Evolutionary conservation across 1,140 invertebrate genomes (phyloP).

Genomic region (Pachypeltis micranthus): DNA sequence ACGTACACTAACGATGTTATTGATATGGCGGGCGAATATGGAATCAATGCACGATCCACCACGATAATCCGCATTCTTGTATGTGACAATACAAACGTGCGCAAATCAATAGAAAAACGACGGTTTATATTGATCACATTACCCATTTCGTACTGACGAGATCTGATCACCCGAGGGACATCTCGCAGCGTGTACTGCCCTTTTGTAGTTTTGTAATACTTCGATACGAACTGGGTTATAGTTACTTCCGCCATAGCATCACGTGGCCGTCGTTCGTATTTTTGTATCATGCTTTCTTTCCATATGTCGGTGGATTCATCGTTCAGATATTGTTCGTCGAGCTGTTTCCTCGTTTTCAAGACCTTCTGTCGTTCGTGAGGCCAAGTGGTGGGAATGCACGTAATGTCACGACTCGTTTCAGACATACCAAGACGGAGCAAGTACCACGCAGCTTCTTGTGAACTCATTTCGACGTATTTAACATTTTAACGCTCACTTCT

Average conservation of each 20-base stretch:
- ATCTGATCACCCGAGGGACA: slow-evolving; percentile 31
- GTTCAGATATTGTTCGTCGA: slow-evolving; percentile 11
- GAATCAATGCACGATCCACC: too few relatives aligned
- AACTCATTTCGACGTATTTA: slow-evolving; percentile 35
- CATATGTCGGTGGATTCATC: slow-evolving; percentile 28
- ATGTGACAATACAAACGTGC: too few relatives aligned
- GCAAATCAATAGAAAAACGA: too few relatives aligned
- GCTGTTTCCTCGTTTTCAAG: slow-evolving; percentile 14
- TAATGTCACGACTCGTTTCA: slow-evolving; percentile 26
- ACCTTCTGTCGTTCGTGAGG: slow-evolving; percentile 11
- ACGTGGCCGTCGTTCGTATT: slow-evolving; percentile 23
- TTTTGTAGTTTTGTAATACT: slow-evolving; percentile 28
- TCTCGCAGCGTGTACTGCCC: not conserved
- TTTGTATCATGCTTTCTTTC: slow-evolving; percentile 29
- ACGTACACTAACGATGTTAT: too few relatives aligned
- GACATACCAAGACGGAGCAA: slow-evolving; percentile 28
- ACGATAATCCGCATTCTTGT: too few relatives aligned
- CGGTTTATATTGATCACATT: slow-evolving; percentile 33
- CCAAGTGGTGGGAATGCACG: slow-evolving; percentile 25
- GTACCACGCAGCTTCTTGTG: slow-evolving; percentile 38
- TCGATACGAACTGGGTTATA: slow-evolving; percentile 33
- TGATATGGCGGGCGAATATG: too few relatives aligned
- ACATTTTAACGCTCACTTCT: slow-evolving; percentile 32
- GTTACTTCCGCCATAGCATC: slow-evolving; percentile 29
- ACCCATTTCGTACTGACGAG: slow-evolving; percentile 30